Conservation (phyloP, 2,797 vertebrate species). For the Premnoplex brunnescens region DNA sequence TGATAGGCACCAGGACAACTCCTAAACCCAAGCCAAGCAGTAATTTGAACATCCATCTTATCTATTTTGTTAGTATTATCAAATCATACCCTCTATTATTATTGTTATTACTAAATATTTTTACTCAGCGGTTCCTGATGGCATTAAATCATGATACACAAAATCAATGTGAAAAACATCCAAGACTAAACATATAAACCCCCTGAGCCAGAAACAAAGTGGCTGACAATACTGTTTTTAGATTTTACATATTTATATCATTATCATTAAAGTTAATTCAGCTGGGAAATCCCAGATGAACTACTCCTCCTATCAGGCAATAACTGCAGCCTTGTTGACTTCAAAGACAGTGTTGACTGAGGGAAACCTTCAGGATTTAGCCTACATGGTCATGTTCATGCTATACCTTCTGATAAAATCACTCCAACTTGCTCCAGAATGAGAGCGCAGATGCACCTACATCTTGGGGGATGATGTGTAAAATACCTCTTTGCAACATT, state of each 20-base stretch:
- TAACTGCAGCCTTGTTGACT: slow-evolving; percentile 24
- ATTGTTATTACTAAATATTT: slow-evolving; percentile 11
- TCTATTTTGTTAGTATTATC: neutral
- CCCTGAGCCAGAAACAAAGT: neutral
- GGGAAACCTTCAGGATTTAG: slow-evolving; percentile 40
- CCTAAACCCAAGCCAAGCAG: neutral
- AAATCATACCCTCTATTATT: neutral
- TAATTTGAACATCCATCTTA: neutral
- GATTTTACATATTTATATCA: slow-evolving; percentile 24
- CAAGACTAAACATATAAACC: slow-evolving; percentile 35
- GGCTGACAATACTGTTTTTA: neutral
- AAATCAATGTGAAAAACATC: slow-evolving; percentile 7
- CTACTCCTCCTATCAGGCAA: neutral
- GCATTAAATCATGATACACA: neutral
- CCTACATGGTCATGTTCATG: neutral
- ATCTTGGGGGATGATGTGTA: neutral
- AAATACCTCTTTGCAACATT: neutral
- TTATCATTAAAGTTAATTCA: slow-evolving; percentile 9
- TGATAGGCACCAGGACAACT: neutral
- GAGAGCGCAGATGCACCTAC: neutral
- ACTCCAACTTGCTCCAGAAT: neutral
- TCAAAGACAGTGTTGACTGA: slow-evolving; percentile 55
- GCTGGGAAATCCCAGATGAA: slow-evolving; percentile 25
- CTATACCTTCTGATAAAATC: neutral
- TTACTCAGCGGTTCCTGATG: slow-evolving; percentile 13